Evolutionary conservation across 2,888 invertebrate genomes (phyloP).

Genomic region (Itoplectis maculator): DNA sequence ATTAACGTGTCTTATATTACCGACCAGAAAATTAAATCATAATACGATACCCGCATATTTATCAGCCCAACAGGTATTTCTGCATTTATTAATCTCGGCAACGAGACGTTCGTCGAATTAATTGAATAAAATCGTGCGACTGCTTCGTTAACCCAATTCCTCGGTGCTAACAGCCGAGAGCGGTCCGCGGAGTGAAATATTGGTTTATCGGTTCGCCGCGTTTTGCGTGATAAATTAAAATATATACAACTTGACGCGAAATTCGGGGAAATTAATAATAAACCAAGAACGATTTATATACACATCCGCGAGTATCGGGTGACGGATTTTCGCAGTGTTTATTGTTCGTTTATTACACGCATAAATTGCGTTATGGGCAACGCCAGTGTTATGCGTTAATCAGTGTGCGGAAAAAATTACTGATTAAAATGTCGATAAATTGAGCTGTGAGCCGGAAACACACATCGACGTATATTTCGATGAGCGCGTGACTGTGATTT

Average conservation of each 20-base stretch:
- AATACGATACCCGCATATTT: background rate
- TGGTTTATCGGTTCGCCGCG: background rate
- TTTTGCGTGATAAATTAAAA: background rate
- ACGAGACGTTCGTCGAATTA: background rate
- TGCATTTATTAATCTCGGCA: background rate
- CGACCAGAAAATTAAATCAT: too few species aligned
- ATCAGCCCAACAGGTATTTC: background rate
- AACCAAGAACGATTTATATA: background rate
- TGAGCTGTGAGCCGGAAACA: constrained; percentile 8
- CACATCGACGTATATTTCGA: constrained; percentile 16
- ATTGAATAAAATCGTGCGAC: background rate
- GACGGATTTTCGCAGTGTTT: background rate
- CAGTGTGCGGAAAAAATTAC: background rate
- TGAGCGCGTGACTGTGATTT: too few species aligned
- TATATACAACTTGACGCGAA: background rate
- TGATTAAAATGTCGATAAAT: constrained; percentile 9
- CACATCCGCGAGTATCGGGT: background rate
- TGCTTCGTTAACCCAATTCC: constrained; percentile 1
- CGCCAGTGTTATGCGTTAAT: background rate
- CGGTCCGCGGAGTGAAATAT: background rate
- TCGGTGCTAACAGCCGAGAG: background rate
- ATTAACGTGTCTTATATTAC: too few species aligned
- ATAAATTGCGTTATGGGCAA: background rate
- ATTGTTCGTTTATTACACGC: background rate
- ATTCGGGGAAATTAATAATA: constrained; percentile 1